Conservation (phyloP, 2,888 invertebrate genomes). For the Anaspis maculata region DNA sequence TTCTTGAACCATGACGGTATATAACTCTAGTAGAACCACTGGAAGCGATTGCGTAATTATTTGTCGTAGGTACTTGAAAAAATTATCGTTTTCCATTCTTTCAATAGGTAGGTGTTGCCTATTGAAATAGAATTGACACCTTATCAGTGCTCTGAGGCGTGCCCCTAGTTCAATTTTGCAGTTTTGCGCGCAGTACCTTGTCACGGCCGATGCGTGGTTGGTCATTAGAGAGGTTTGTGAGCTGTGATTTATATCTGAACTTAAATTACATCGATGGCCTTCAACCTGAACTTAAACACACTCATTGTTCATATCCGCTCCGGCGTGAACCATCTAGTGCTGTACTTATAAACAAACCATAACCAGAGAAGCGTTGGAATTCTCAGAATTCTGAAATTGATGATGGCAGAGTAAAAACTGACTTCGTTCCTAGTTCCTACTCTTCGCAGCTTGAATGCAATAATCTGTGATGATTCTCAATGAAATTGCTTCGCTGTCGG, state of each 20-base stretch:
- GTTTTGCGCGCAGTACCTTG: not conserved
- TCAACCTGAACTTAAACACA: slow-evolving; percentile 30
- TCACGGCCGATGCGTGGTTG: slow-evolving; percentile 17
- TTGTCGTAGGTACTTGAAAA: not conserved
- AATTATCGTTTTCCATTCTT: not conserved
- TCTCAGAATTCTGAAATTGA: no score
- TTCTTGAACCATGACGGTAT: not conserved
- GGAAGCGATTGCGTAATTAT: not conserved
- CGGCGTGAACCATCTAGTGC: no score
- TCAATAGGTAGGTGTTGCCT: no score
- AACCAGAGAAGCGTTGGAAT: no score
- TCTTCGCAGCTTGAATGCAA: no score
- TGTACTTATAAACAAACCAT: no score
- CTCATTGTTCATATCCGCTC: slow-evolving; percentile 22
- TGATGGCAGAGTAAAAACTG: no score
- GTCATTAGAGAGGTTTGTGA: slow-evolving; percentile 3
- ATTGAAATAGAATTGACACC: no score
- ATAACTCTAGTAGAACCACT: not conserved
- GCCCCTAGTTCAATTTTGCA: not conserved
- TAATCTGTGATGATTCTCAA: no score
- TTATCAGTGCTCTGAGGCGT: no score
- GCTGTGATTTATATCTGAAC: slow-evolving; percentile 24
- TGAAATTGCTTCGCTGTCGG: no score
- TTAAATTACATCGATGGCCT: slow-evolving; percentile 28
- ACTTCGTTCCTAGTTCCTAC: no score